These are phyloP conservation scores for Puffinus mauretanicus DNA, from an alignment of 2,113 vertebrate genomes.

Conservation along the genomic window DNA sequence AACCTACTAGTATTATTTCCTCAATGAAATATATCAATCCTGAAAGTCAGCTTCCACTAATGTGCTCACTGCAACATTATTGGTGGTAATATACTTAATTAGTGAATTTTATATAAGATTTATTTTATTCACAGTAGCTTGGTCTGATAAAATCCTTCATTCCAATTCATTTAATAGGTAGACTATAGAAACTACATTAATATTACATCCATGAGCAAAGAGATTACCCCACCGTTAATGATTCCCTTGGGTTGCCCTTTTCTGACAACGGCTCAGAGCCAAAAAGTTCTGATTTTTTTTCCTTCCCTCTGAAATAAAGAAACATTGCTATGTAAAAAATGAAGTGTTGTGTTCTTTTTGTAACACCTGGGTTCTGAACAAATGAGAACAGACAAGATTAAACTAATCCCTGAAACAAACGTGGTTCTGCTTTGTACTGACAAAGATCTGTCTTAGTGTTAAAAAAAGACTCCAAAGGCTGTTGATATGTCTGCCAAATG, in stretches of 20 bases:
- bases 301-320: not conserved
- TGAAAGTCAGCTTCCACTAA: conserved; percentile 66
- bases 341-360: not conserved
- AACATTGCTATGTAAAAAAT: not conserved
- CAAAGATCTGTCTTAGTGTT: not conserved
- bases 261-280: not conserved
- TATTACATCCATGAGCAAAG: conserved; percentile 36
- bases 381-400: not conserved
- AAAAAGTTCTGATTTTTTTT: not conserved
- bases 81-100: conserved; percentile 68
- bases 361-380: not conserved
- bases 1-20: conserved; percentile 37
- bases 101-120: conserved; percentile 67
- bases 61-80: conserved; percentile 66
- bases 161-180: conserved; percentile 58
- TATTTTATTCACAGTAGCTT: conserved; percentile 56
- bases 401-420: not conserved
- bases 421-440: not conserved
- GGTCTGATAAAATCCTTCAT: conserved; percentile 58
- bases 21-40: conserved; percentile 72
- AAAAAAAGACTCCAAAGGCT: not conserved
- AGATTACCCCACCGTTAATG: conserved; percentile 18
- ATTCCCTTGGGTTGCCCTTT: conserved; percentile 29
- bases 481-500: not conserved
- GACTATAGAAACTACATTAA: conserved; percentile 48